Evolutionary conservation across 2,113 vertebrate genomes (phyloP).

Genomic region (Calypte anna): DNA sequence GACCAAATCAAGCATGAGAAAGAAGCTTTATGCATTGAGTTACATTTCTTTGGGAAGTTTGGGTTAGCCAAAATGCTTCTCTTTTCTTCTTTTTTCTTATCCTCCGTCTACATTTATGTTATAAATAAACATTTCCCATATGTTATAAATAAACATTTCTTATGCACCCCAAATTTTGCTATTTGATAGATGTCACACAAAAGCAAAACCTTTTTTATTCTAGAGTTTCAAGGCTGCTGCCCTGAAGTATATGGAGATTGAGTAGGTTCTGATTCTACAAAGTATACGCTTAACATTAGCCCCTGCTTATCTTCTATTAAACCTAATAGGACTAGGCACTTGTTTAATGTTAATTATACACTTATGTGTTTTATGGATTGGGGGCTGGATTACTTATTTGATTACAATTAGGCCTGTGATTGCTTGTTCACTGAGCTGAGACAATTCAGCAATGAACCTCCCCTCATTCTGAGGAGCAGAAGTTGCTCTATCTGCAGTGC

Average conservation of each 20-base stretch:
- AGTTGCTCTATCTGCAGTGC: neutral
- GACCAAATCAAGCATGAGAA: neutral
- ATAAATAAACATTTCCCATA: too few species aligned
- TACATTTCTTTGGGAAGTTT: neutral
- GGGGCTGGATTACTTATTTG: constrained; percentile 39
- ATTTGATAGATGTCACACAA: neutral
- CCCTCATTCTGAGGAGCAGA: neutral
- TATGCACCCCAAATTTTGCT: neutral
- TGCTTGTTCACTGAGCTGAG: constrained; percentile 11
- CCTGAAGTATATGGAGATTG: neutral
- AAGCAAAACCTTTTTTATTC: neutral
- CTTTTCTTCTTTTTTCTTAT: neutral
- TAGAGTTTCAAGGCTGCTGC: neutral
- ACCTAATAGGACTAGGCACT: neutral
- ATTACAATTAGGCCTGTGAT: constrained; percentile 55
- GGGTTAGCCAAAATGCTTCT: neutral
- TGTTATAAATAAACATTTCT: too few species aligned
- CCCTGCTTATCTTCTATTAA: neutral
- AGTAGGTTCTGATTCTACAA: neutral
- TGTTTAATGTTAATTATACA: constrained; percentile 54
- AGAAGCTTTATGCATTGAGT: neutral
- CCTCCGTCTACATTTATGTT: neutral
- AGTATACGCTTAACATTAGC: neutral
- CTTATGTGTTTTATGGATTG: constrained; percentile 30
- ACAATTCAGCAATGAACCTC: neutral